Percentiles rank a stretch among this genome's conserved stretches.
Conservation (phyloP, 2,797 vertebrate genomes). For the Platalea minor region DNA sequence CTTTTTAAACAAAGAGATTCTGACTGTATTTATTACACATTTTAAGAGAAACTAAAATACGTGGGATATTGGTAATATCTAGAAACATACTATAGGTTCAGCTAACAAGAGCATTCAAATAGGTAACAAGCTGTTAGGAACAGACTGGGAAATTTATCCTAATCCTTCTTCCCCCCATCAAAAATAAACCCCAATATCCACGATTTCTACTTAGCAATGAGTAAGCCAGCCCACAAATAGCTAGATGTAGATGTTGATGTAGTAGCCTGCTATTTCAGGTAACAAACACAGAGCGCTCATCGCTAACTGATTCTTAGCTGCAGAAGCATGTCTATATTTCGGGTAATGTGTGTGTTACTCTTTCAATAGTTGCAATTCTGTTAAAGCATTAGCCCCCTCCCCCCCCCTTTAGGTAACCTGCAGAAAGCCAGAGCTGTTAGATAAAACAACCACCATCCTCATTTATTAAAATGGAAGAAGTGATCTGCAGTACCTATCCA, state of each 20-base stretch:
- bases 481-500: neutral
- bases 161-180: neutral
- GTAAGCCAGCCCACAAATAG: neutral
- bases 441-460: neutral
- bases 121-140: neutral
- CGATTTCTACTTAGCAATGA: neutral
- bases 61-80: neutral
- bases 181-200: neutral
- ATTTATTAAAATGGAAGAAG: neutral
- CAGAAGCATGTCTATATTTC: neutral
- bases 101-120: neutral
- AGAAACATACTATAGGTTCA: neutral
- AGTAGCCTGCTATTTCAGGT: neutral
- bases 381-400: neutral
- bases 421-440: neutral
- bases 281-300: neutral
- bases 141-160: neutral
- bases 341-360: neutral
- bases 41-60: constrained; percentile 9
- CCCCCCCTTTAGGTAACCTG: neutral
- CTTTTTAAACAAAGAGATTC: neutral
- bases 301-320: neutral
- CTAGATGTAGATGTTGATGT: neutral
- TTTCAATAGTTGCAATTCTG: neutral
- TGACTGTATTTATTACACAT: constrained; percentile 16